Evolutionary conservation across 2,888 invertebrate species (phyloP), one percentile per base, ranked within the genome.

Genomic region (Temnothorax unifasciatus): DNA sequence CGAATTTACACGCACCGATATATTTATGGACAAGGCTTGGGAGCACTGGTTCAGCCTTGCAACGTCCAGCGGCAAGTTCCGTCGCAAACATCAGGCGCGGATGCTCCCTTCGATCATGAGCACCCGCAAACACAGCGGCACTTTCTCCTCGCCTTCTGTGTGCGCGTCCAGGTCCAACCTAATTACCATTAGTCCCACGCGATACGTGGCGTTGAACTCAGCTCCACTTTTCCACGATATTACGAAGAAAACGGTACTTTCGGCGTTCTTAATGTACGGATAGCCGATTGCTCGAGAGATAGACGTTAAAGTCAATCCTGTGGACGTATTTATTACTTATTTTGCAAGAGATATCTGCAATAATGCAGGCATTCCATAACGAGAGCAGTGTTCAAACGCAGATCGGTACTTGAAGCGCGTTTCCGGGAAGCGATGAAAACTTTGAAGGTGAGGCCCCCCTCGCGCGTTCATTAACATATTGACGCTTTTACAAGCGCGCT

Each of bases 401-500:
- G 81, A 88, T 85, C 75, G 83, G 81, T 84, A 54, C 34, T 71
- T 77, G 85, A 3, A 76, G 63, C 84, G 75, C 54, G 82, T 91
- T 92, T 89, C 88, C 89, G 85, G 88, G 90, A 90, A 89, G 86
- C 87, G 86, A 90, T 89, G 89, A 91, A 91, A 90, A 91, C 87
- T 90, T 91, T 79, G 85, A 86, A 87, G 88, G 87, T 84, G 83
- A 90, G 83, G 89, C 52, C 54, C 21, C 52, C 15, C 54, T 15
- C 54, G 21, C 54, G 73, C 90, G 83, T 86, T 90, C 92, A 91
- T 92, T 92, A 92, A 89, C 90, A 91, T 91, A 91, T 91, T 91
- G 89, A 91, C 87, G 87, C 87, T 86, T 90, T 88, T 61, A 90
- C 87, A 82, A 89, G 76, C 85, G 82, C 54, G 79, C 68, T 85